Base-by-base conservation (phyloP, 1,140 invertebrate genomes). In the Lepeophtheirus salmonis region DNA sequence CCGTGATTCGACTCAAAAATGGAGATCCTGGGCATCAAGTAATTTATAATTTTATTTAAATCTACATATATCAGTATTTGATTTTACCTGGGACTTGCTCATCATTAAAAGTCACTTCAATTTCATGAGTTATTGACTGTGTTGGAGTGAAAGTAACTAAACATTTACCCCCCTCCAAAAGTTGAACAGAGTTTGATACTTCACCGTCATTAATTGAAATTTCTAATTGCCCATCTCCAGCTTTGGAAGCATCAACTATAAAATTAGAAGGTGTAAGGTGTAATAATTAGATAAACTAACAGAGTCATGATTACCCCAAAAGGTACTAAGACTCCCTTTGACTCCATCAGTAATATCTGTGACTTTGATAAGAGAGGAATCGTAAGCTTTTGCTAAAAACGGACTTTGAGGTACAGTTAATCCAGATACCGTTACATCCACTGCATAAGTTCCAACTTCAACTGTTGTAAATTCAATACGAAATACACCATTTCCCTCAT, bases 181-280 rank as follows among this genome's bases (percentile, higher is more conserved):
- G 86, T 72, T 89, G 87, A 22, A 97, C 91, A 72, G 95, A 88
- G 76, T 97, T 97, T 41, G 91, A 90, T 26, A 96, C 88, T 77
- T 94, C 89, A 63, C 91, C 91, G 74, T 96, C 89, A 70, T 97
- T 96, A 69, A 97, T 91, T 59, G 89, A 92, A 68, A 96, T 96
- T 78, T 96, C 91, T 65, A 97, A 77, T 73, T 95, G 89, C 23
- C 91, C 91, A 78, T 96, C 90, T 49, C 91, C 91, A 52, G 90
- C 90, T 67, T 89, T 84, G 68, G 85, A 88, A 10, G 90, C 90
- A 74, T 95, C 89, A 67, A 95, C 90, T 52, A 21, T 6, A 52
- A 21, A 21, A 10, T n/a, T n/a, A n/a, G n/a, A n/a, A n/a, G n/a
- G n/a, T n/a, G n/a, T n/a, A n/a, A n/a, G n/a, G n/a, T n/a, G n/a